A percentile compares a stretch with the other conserved stretches of the same genome.
Conservation (phyloP, 2,888 invertebrate genomes). For the Deilephila elpenor region DNA sequence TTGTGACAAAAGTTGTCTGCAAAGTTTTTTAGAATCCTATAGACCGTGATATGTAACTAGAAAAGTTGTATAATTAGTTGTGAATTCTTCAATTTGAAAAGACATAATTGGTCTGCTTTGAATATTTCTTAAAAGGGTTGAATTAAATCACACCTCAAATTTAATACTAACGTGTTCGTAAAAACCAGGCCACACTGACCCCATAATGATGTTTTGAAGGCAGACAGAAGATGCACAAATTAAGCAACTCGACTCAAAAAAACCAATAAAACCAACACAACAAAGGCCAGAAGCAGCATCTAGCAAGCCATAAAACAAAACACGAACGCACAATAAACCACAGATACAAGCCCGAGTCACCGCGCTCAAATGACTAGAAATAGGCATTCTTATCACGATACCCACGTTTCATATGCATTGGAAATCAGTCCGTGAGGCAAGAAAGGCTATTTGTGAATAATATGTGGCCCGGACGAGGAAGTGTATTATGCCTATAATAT, state of each 20-base stretch:
- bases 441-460: slow-evolving; percentile 27
- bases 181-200: no score
- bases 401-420: slow-evolving; percentile 25
- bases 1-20: no score
- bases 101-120: no score
- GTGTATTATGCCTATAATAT: slow-evolving; percentile 21
- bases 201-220: not conserved
- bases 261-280: not conserved
- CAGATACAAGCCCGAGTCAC: slow-evolving; percentile 14
- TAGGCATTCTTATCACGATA: slow-evolving; percentile 25
- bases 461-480: slow-evolving; percentile 24
- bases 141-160: no score
- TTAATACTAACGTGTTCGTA: no score
- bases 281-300: not conserved
- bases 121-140: no score
- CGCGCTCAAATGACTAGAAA: slow-evolving; percentile 14
- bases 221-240: not conserved
- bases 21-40: no score
- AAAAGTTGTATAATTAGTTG: no score
- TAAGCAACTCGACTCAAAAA: not conserved
- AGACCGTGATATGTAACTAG: no score
- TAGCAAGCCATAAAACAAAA: slow-evolving; percentile 16
- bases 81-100: no score
- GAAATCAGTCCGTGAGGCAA: slow-evolving; percentile 17
- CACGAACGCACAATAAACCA: slow-evolving; percentile 17